Percentiles rank a stretch among this genome's conserved stretches.
Evolutionary conservation across 2,888 invertebrate species (phyloP).

Genomic region (Lycaena phlaeas): DNA sequence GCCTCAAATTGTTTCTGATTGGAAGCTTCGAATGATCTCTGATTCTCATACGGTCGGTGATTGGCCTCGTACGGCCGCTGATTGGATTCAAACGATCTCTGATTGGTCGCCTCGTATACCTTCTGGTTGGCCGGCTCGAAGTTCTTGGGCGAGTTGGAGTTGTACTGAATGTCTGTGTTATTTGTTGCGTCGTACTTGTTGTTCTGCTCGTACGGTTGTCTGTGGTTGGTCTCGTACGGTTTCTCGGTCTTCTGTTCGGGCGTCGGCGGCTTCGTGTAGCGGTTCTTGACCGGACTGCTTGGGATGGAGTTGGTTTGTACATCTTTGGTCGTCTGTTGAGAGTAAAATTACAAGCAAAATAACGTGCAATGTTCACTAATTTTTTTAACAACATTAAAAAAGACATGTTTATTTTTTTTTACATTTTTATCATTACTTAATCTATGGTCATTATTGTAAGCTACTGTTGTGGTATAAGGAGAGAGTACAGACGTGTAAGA

Average conservation of each 20-base stretch:
- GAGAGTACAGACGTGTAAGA: too few relatives aligned
- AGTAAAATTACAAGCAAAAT: too few relatives aligned
- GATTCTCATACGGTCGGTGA: slow-evolving; percentile 13
- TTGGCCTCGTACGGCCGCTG: slow-evolving; percentile 1
- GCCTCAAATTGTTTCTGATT: slow-evolving; percentile 13
- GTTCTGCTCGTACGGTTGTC: slow-evolving; percentile 18
- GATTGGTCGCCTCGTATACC: slow-evolving; percentile 18
- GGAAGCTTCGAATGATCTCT: slow-evolving; percentile 3
- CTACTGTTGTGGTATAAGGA: too few relatives aligned
- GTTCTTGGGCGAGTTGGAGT: slow-evolving; percentile 13
- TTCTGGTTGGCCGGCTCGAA: slow-evolving; percentile 10
- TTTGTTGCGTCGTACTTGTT: slow-evolving; percentile 19
- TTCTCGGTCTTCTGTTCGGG: slow-evolving; percentile 12
- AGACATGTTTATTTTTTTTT: too few relatives aligned
- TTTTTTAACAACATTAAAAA: too few relatives aligned
- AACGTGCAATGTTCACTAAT: too few relatives aligned
- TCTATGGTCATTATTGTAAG: too few relatives aligned
- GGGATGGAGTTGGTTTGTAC: slow-evolving; percentile 19
- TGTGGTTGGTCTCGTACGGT: slow-evolving; percentile 4
- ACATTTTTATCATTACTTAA: too few relatives aligned
- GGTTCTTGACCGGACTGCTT: slow-evolving; percentile 15
- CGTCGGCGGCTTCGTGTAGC: slow-evolving; percentile 11
- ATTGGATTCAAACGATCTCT: slow-evolving; percentile 21
- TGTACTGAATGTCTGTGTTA: slow-evolving; percentile 16
- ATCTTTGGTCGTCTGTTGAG: slow-evolving; percentile 1